Conservation (phyloP, 2,888 invertebrate species). For the Pseudoips prasinana region DNA sequence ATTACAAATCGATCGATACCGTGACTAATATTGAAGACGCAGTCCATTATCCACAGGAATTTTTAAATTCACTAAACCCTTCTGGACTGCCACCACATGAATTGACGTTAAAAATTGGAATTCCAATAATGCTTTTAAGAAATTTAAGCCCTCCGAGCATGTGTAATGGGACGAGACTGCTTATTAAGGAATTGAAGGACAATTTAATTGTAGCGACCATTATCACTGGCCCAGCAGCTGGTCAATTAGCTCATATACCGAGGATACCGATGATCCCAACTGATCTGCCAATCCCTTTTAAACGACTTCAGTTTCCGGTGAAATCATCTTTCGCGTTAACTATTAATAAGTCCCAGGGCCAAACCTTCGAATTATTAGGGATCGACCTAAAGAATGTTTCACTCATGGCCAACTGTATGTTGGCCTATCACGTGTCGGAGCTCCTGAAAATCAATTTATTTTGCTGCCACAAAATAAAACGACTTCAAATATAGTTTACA, state of each 20-base stretch:
- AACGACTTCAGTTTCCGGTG: constrained; percentile 14
- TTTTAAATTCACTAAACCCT: constrained; percentile 24
- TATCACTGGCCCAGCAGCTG: constrained; percentile 9
- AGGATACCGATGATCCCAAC: constrained; percentile 12
- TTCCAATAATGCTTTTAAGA: constrained; percentile 13
- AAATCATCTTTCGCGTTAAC: constrained; percentile 8
- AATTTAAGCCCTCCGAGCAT: constrained; percentile 7
- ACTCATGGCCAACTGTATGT: not conserved
- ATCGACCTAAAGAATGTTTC: not conserved
- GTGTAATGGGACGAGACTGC: constrained; percentile 15
- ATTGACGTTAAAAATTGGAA: no score
- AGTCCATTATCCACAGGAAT: constrained; percentile 20
- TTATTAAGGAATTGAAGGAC: constrained; percentile 9
- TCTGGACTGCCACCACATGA: constrained; percentile 20
- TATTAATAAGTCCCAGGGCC: not conserved
- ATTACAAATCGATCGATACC: constrained; percentile 15
- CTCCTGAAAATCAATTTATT: not conserved
- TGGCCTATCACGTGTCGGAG: not conserved
- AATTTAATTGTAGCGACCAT: constrained; percentile 16
- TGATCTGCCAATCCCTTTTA: constrained; percentile 11
- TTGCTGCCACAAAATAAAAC: not conserved
- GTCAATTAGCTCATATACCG: constrained; percentile 8
- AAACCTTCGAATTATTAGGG: not conserved
- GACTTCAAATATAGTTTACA: not conserved
- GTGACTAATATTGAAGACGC: constrained; percentile 13